A percentile compares a stretch with the other conserved stretches of the same genome.
phyloP scores from a whole-genome alignment of 2,888 invertebrate species.

The Melanargia galathea region DNA sequence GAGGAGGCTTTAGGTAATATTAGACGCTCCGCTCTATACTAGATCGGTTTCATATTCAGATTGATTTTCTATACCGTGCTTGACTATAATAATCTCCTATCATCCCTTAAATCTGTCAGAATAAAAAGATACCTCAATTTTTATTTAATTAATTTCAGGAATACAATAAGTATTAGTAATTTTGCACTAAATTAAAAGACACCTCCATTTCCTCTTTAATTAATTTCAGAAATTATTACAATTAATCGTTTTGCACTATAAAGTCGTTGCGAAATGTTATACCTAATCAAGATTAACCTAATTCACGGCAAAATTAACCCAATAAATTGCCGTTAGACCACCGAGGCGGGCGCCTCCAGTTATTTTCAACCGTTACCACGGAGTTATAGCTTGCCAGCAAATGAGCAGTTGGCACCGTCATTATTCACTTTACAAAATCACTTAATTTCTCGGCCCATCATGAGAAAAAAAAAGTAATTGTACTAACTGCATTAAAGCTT shows the following conservation, averaged over 20 bases:
- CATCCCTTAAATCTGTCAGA: too few relatives aligned
- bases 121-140: neutral
- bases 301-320: constrained; percentile 32
- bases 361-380: constrained; percentile 41
- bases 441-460: constrained; percentile 23
- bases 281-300: constrained; percentile 24
- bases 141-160: neutral
- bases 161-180: too few relatives aligned
- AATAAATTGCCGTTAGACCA: constrained; percentile 39
- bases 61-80: too few relatives aligned
- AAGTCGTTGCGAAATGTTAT: constrained; percentile 6
- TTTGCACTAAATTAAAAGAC: too few relatives aligned
- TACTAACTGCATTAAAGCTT: neutral
- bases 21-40: too few relatives aligned
- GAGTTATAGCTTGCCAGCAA: constrained; percentile 38
- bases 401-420: constrained; percentile 34
- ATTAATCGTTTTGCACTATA: neutral
- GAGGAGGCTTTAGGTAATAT: too few relatives aligned
- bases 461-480: constrained; percentile 20
- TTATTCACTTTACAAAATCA: constrained; percentile 40
- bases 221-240: too few relatives aligned
- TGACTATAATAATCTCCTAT: too few relatives aligned
- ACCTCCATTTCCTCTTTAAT: too few relatives aligned
- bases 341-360: constrained; percentile 38
- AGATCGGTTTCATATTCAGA: too few relatives aligned